Evolutionary conservation across 2,888 invertebrate genomes (phyloP), one percentile per base, ranked within the genome.

Genomic region (Hofmannophila pseudospretella): DNA sequence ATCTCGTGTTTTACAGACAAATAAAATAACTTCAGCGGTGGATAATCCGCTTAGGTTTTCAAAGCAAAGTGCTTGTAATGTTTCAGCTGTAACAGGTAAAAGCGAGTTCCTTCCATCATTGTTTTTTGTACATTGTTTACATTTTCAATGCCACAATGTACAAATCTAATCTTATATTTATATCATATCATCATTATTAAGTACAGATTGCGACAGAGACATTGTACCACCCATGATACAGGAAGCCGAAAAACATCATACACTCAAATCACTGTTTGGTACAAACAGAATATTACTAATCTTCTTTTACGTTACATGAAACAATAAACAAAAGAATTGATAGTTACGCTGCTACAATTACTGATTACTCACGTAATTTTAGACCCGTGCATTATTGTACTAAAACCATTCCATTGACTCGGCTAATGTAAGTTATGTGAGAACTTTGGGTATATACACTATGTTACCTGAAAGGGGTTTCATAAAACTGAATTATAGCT

Each of bases 401-500:
- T 39, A 44, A 34, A 44, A 41, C 40, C 43, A 36, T 49, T 39
- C 44, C 46, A 54, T 54, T 49, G 47, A 49, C 47, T 48, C 49
- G 43, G 45, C 54, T 66, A 61, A 58, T 59, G 54, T 66, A 54
- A 72, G 62, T 70, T 72, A 74, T 72, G 69, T 73, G 73, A 65
- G 68, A 81, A 78, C 70, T 75, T 79, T 69, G 55, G 58, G 59
- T 71, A 74, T 60, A 73, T 63, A 80, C 70, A 80, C 75, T 79
- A 77, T 75, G 76, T 76, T 77, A 82, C 77, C 78, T 78, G 75
- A 72, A 80, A 78, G 73, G 73, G 76, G 81, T 80, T 82, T 75
- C 82, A 82, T 85, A 85, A 85, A 81, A 80, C 76, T 78, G 75
- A 85, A 81, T 81, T 82, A 85, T 84, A 72, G 76, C 63, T 52